phyloP scores from a whole-genome alignment of 2,888 invertebrate genomes.

The Protodeltote pygarga region DNA sequence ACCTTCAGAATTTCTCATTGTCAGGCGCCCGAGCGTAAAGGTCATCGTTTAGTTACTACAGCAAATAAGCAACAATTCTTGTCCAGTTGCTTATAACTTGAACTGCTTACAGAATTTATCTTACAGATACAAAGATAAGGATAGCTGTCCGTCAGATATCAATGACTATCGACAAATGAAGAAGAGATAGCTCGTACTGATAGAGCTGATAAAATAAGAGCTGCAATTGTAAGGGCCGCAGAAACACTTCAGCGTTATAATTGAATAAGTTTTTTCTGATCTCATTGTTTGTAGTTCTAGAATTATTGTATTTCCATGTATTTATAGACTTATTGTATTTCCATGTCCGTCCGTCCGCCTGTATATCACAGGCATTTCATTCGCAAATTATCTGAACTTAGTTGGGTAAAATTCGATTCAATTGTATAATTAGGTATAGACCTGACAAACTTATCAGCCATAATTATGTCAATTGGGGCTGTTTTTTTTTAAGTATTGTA shows the following conservation, averaged over 20 bases:
- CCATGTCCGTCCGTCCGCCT: no score
- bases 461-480: no score
- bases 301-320: no score
- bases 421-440: no score
- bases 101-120: constrained; percentile 50
- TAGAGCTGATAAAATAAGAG: constrained; percentile 41
- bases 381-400: no score
- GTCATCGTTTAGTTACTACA: constrained; percentile 71
- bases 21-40: constrained; percentile 78
- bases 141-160: constrained; percentile 54
- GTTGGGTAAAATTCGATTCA: no score
- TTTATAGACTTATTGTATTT: no score
- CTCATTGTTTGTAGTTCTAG: constrained; percentile 2
- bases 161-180: constrained; percentile 56
- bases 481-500: no score
- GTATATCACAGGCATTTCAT: no score
- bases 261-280: constrained; percentile 1
- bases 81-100: constrained; percentile 54
- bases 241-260: constrained; percentile 7
- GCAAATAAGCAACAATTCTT: constrained; percentile 66
- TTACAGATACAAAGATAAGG: constrained; percentile 44
- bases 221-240: constrained; percentile 28
- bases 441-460: no score
- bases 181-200: constrained; percentile 54
- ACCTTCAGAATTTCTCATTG: constrained; percentile 82